Evolutionary conservation across 2,113 vertebrate genomes (phyloP).

Genomic region (Mola mola): DNA sequence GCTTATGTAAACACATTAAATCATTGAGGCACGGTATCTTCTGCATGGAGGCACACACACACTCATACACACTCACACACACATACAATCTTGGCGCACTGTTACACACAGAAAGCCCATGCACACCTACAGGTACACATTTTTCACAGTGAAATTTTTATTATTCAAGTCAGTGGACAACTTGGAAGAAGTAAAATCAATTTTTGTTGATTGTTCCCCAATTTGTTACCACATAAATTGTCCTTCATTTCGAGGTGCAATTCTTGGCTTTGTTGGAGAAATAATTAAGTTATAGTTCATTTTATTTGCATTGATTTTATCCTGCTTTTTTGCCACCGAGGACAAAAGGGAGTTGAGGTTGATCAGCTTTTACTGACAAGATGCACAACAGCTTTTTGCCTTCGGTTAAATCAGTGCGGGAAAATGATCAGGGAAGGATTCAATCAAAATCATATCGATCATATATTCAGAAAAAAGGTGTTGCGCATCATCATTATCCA

Average conservation of each 20-base stretch:
- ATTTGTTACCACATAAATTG: constrained; percentile 75
- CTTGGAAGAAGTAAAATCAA: constrained; percentile 76
- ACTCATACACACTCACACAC: constrained; percentile 15
- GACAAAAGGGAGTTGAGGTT: constrained; percentile 34
- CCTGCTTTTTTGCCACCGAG: constrained; percentile 38
- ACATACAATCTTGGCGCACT: constrained; percentile 6
- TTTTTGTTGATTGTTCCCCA: constrained; percentile 79
- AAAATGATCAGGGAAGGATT: constrained; percentile 21
- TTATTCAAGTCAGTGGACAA: constrained; percentile 81
- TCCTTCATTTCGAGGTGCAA: constrained; percentile 62
- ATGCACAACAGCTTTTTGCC: constrained; percentile 7
- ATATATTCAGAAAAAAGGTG: constrained; percentile 9
- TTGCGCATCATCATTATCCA: not conserved
- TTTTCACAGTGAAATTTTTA: constrained; percentile 78
- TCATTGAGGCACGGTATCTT: too few relatives aligned
- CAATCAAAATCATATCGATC: not conserved
- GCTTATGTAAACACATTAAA: too few relatives aligned
- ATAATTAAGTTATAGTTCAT: constrained; percentile 76
- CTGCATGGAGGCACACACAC: not conserved
- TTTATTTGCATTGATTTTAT: constrained; percentile 57
- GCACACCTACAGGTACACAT: constrained; percentile 67
- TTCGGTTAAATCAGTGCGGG: constrained; percentile 15
- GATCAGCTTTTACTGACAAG: constrained; percentile 19
- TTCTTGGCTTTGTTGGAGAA: constrained; percentile 56
- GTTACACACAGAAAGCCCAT: constrained; percentile 22